phyloP scores from a whole-genome alignment of 2,113 vertebrate genomes.

The Alaudala cheleensis region DNA sequence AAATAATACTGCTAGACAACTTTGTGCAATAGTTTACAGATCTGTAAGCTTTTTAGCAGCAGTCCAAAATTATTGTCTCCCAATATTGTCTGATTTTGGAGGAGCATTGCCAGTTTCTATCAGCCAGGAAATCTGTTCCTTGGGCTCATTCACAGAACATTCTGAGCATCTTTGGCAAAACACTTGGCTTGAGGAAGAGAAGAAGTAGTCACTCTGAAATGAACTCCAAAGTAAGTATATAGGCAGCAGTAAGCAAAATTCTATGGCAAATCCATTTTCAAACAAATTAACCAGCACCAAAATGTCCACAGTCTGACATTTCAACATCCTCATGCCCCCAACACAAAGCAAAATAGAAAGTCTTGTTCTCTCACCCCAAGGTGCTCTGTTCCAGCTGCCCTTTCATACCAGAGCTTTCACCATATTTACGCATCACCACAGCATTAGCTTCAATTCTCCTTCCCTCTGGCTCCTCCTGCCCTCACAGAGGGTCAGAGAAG shows the following conservation, averaged over 20 bases:
- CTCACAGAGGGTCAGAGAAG: background rate
- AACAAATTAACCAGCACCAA: background rate
- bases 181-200: background rate
- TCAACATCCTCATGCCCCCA: background rate
- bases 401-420: background rate
- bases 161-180: slow-evolving; percentile 13
- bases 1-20: slow-evolving; percentile 8
- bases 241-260: background rate
- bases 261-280: background rate
- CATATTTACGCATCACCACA: background rate
- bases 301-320: background rate
- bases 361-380: background rate
- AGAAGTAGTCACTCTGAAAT: background rate
- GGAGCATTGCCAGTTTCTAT: slow-evolving; percentile 7
- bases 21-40: background rate
- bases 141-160: slow-evolving; percentile 39
- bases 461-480: background rate
- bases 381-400: background rate
- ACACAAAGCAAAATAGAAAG: background rate
- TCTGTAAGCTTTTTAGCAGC: background rate
- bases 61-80: slow-evolving; percentile 18
- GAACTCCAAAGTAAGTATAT: background rate
- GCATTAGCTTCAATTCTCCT: background rate
- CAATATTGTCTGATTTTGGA: background rate
- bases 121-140: slow-evolving; percentile 49